A percentile compares a stretch with the other conserved stretches of the same genome.
phyloP scores from a whole-genome alignment of 2,888 invertebrate species.

The Aspidapion aeneum region DNA sequence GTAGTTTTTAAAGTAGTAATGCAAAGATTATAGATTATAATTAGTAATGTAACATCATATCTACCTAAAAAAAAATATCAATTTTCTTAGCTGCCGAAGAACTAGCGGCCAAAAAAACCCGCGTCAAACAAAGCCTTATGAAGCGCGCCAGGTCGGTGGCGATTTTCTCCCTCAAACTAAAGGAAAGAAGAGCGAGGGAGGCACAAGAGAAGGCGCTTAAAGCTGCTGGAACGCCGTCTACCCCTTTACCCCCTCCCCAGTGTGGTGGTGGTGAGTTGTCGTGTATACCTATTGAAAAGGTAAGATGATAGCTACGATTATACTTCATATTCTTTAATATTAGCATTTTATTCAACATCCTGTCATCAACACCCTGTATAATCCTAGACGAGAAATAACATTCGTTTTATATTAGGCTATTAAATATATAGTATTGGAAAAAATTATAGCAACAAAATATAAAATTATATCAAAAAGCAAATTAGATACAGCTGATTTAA shows the following conservation, averaged over 20 bases:
- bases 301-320: constrained; percentile 35
- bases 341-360: neutral
- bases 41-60: no score
- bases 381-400: no score
- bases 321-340: neutral
- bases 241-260: constrained; percentile 52
- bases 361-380: no score
- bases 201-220: constrained; percentile 63
- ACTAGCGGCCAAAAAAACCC: constrained; percentile 62
- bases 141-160: constrained; percentile 83
- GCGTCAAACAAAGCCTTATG: constrained; percentile 71
- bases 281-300: constrained; percentile 79
- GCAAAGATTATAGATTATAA: no score
- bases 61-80: no score
- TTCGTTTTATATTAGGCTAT: constrained; percentile 5
- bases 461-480: no score
- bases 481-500: no score
- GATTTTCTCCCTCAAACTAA: constrained; percentile 78
- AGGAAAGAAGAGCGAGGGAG: constrained; percentile 73
- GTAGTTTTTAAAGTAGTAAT: no score
- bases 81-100: constrained; percentile 55
- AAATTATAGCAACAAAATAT: no score
- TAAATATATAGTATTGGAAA: no score
- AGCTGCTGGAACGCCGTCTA: constrained; percentile 44
- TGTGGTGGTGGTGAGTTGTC: constrained; percentile 80